These are phyloP conservation scores for Salvelinus sp. DNA, from an alignment of 2,113 vertebrate species.

Conservation along the genomic window DNA sequence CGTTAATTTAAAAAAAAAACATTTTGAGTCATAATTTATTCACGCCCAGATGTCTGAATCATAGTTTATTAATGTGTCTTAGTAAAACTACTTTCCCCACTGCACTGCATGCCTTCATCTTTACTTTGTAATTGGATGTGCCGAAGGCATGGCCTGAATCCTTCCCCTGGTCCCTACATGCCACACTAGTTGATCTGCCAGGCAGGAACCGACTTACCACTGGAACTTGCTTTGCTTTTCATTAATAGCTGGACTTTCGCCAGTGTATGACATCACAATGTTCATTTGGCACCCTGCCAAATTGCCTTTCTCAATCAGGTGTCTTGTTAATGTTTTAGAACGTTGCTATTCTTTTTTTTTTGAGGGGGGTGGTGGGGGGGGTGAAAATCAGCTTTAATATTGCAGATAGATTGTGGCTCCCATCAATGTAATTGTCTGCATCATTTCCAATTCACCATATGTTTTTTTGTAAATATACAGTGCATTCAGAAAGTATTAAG, in stretches of 20 bases:
- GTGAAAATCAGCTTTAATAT: too few species aligned
- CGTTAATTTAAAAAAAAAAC: too few species aligned
- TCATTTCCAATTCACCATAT: too few species aligned
- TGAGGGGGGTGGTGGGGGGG: too few species aligned
- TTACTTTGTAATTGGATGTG: neutral
- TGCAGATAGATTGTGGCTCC: too few species aligned
- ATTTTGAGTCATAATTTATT: too few species aligned
- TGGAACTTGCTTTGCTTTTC: neutral
- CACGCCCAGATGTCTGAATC: too few species aligned
- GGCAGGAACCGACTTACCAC: neutral
- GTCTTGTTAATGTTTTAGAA: constrained; percentile 1
- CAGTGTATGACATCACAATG: neutral
- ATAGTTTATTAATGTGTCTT: neutral
- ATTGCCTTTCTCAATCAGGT: constrained; percentile 9
- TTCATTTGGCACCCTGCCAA: constrained; percentile 9
- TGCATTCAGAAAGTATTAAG: too few species aligned
- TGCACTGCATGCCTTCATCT: neutral
- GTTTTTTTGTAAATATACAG: too few species aligned
- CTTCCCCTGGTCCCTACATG: neutral
- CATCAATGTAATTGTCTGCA: too few species aligned
- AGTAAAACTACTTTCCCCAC: neutral
- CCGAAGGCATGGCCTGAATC: neutral
- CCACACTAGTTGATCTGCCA: neutral
- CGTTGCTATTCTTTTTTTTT: neutral
- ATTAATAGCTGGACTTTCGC: neutral